Evolutionary conservation across 2,888 invertebrate species (phyloP), one percentile per base, ranked within the genome.

Genomic region (Lycophotia porphyrea): DNA sequence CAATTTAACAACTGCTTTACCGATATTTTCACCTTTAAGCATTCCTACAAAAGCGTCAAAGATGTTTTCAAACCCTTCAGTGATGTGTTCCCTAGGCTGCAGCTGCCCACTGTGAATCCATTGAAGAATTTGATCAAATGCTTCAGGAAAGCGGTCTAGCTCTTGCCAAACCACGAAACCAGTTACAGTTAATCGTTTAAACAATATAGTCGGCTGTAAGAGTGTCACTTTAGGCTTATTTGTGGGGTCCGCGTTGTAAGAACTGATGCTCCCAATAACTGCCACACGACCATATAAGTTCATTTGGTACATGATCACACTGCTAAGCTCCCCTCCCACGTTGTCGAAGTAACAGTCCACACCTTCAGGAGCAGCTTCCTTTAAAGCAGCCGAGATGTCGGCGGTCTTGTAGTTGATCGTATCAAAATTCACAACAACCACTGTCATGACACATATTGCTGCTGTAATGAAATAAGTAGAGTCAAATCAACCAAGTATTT

Each of bases 331-430:
- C 7, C 97, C 97, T 36, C 97, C 97, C 24, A 97, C 98, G 91
- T 98, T 98, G 90, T 98, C 98, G 90, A 98, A 98, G 90, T 97
- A 98, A 87, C 97, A 97, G 89, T 98, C 98, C 0, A 98, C 93
- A 15, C 98, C 98, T 27, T 97, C 93, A 0, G 98, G 97, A 15
- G 88, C 88, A 8, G 87, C 88, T 81, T 77, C 47, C 39, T 96
- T 96, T 36, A 98, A 92, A 9, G 96, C 97, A n/a, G 97, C 84
- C 86, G 97, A 90, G n/a, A 93, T 64, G 66, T 88, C 82, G 13
- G 76, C 95, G 18, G 96, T 97, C 91, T 98, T 98, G 91, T 98
- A 98, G 93, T 98, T 98, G 84, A 97, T 97, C 4, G n/a, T n/a
- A n/a, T n/a, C n/a, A n/a, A n/a, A n/a, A n/a, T n/a, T n/a, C n/a